phyloP scores from a whole-genome alignment of 2,888 invertebrate species.

The Vanessa cardui region DNA sequence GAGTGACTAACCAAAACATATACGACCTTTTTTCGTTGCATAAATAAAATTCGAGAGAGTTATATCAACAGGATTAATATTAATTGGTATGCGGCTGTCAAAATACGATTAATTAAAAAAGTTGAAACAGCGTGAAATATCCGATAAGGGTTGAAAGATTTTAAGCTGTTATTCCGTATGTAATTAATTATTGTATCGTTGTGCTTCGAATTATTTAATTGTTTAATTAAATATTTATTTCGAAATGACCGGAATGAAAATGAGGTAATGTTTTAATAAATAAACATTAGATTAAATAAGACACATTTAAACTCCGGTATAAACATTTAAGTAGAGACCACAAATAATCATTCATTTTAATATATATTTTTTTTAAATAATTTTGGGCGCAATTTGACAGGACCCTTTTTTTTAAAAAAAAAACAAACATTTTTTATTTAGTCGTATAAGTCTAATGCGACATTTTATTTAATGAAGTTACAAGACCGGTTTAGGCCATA shows the following conservation, averaged over 20 bases:
- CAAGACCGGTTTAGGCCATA: too few species aligned
- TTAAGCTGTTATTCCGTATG: conserved; percentile 18
- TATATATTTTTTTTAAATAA: too few species aligned
- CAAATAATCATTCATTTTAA: too few species aligned
- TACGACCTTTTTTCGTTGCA: background rate
- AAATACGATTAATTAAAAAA: conserved; percentile 31
- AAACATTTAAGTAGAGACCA: too few species aligned
- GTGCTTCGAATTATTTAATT: background rate
- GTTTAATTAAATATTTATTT: conserved; percentile 11
- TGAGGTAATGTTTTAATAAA: conserved; percentile 10
- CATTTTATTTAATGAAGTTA: too few species aligned
- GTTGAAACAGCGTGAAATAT: conserved; percentile 29
- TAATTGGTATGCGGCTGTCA: conserved; percentile 17
- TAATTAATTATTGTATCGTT: conserved; percentile 19
- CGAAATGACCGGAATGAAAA: background rate
- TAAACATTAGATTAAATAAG: background rate
- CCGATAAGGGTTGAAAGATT: conserved; percentile 21
- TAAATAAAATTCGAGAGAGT: background rate
- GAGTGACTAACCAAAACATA: conserved; percentile 21
- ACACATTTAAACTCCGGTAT: background rate
- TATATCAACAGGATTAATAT: conserved; percentile 6
- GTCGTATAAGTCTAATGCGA: too few species aligned
- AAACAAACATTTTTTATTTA: too few species aligned
- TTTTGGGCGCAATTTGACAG: too few species aligned
- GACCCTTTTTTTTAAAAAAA: too few species aligned